phyloP scores from a whole-genome alignment of 1,140 invertebrate species.

The Eumaeus atala region DNA sequence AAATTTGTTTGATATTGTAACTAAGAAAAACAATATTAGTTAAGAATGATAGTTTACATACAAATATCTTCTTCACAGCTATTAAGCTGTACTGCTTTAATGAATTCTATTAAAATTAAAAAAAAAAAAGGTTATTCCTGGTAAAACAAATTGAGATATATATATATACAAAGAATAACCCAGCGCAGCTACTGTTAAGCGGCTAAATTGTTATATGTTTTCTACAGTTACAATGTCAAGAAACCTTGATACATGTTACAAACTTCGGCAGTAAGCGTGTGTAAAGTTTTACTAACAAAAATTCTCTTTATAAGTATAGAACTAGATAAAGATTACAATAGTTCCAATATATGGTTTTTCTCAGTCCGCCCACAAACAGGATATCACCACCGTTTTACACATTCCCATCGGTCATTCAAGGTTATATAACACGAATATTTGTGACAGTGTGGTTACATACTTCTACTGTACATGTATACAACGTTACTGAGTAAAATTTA shows the following conservation, averaged over 20 bases:
- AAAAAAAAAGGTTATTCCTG: too few species aligned
- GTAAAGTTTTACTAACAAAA: slow-evolving; percentile 6
- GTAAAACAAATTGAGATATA: too few species aligned
- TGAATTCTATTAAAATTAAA: too few species aligned
- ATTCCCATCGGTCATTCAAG: neutral
- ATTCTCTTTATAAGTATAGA: neutral
- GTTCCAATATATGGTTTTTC: neutral
- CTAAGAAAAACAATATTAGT: too few species aligned
- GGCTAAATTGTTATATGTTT: too few species aligned
- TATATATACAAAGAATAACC: too few species aligned
- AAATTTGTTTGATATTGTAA: too few species aligned
- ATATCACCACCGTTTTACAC: neutral
- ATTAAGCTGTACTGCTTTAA: too few species aligned
- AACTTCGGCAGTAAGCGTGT: neutral
- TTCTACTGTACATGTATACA: slow-evolving; percentile 1
- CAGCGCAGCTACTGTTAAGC: too few species aligned
- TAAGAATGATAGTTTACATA: too few species aligned
- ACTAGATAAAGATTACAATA: slow-evolving; percentile 4
- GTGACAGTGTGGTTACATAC: slow-evolving; percentile 3
- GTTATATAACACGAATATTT: neutral
- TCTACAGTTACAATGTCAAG: neutral
- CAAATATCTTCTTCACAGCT: too few species aligned
- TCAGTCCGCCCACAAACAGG: neutral
- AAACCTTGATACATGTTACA: neutral
- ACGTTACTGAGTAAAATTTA: slow-evolving; percentile 1